phyloP scores from a whole-genome alignment of 53 echinoderm and acorn worm species.

The Temnopleurus reevesii region DNA sequence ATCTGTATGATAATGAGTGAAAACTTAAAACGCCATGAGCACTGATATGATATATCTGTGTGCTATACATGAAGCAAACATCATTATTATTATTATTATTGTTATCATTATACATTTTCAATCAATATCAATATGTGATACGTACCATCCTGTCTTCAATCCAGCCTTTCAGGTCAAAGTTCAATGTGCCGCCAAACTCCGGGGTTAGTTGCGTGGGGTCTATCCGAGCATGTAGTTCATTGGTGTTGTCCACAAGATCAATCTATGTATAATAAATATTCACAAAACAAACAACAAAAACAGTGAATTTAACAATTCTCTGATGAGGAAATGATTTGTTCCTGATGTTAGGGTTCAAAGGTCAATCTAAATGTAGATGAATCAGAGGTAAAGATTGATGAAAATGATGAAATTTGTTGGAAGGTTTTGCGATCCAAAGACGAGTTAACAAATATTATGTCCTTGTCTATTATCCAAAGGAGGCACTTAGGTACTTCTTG shows the following conservation, averaged over 20 bases:
- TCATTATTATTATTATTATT: not conserved
- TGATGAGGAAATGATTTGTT: no score
- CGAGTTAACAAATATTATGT: not conserved
- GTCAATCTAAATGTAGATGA: slow-evolving; percentile 54
- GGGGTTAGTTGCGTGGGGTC: slow-evolving; percentile 82
- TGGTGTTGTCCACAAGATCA: slow-evolving; percentile 72
- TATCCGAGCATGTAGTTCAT: slow-evolving; percentile 76
- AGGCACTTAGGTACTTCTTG: not conserved
- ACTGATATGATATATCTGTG: no score
- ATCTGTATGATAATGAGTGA: no score
- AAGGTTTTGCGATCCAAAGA: not conserved
- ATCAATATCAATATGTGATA: not conserved
- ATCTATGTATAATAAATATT: slow-evolving; percentile 58
- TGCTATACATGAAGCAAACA: no score
- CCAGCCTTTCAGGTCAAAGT: slow-evolving; percentile 87
- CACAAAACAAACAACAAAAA: no score
- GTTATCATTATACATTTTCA: not conserved
- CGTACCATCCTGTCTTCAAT: slow-evolving; percentile 98
- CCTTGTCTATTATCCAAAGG: slow-evolving; percentile 18
- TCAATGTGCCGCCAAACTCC: slow-evolving; percentile 77
- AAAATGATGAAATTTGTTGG: not conserved
- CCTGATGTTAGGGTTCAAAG: no score
- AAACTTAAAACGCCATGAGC: not conserved
- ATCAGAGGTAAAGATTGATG: not conserved
- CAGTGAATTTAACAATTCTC: no score